These are phyloP conservation scores for Xenopus petersii DNA, from an alignment of 2,797 vertebrate species.

Conservation along the genomic window DNA sequence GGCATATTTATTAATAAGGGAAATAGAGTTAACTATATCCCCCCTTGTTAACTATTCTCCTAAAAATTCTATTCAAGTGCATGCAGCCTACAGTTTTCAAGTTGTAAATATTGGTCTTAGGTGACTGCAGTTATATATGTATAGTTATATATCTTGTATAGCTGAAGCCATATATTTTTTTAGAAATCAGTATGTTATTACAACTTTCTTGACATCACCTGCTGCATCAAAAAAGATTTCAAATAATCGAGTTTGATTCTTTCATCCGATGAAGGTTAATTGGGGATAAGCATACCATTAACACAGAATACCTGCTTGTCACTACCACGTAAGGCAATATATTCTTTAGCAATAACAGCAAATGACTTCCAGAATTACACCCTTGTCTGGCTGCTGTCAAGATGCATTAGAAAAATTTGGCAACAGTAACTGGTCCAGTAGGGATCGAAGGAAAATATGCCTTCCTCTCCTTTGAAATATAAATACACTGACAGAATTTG, in stretches of 20 bases:
- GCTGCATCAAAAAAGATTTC: neutral
- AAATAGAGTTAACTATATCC: no score
- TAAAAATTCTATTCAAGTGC: no score
- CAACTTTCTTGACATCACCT: neutral
- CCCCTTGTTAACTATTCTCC: no score
- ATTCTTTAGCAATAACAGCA: slow-evolving; percentile 15
- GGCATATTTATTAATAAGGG: no score
- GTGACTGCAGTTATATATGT: no score
- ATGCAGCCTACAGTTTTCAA: no score
- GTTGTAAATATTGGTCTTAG: no score
- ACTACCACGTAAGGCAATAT: slow-evolving; percentile 5
- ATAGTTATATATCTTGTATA: no score
- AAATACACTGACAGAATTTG: slow-evolving; percentile 45
- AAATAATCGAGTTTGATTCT: neutral
- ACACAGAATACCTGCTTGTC: slow-evolving; percentile 13
- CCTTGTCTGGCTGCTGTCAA: slow-evolving; percentile 24
- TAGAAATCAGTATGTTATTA: neutral
- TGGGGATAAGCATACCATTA: slow-evolving; percentile 10
- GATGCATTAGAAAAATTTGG: slow-evolving; percentile 37
- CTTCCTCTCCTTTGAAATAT: slow-evolving; percentile 46
- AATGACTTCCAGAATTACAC: slow-evolving; percentile 26
- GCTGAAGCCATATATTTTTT: no score
- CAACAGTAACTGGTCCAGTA: slow-evolving; percentile 27
- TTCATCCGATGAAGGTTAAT: slow-evolving; percentile 4
- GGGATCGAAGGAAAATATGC: slow-evolving; percentile 34